These are phyloP conservation scores for Callyntrura guangdongensis DNA, from an alignment of 2,888 invertebrate species.

Conservation along the genomic window DNA sequence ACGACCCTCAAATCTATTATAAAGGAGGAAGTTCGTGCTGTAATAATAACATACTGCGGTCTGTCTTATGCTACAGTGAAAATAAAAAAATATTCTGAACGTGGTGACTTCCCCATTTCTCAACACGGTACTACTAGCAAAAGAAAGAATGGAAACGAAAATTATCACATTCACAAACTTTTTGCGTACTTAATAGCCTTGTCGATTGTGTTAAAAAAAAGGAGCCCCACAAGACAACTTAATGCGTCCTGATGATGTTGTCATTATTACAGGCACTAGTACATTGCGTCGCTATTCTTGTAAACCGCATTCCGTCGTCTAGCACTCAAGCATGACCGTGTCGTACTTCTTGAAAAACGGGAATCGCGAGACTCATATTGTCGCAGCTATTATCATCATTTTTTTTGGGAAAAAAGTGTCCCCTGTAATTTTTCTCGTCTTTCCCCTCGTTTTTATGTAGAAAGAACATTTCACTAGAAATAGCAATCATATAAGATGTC, in stretches of 20 bases:
- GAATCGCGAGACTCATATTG: slow-evolving; percentile 44
- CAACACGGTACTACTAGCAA: not conserved
- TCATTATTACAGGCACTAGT: slow-evolving; percentile 53
- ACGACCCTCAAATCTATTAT: too few species aligned
- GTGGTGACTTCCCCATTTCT: not conserved
- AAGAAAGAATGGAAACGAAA: not conserved
- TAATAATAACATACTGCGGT: too few species aligned
- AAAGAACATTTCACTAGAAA: slow-evolving; percentile 54
- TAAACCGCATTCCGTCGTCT: not conserved
- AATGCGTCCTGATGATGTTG: slow-evolving; percentile 76
- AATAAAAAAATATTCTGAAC: too few species aligned
- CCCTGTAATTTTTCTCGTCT: slow-evolving; percentile 27
- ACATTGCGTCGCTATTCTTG: not conserved
- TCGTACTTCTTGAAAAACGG: not conserved
- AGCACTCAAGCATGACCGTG: not conserved
- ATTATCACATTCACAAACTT: not conserved
- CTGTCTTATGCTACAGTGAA: too few species aligned
- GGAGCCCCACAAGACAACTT: slow-evolving; percentile 72
- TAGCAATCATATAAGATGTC: slow-evolving; percentile 56
- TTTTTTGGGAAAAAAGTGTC: not conserved
- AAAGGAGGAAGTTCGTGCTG: too few species aligned
- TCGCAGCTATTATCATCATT: slow-evolving; percentile 3
- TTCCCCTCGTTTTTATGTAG: slow-evolving; percentile 4
- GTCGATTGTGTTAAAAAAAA: slow-evolving; percentile 25
- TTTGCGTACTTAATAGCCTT: not conserved